Conservation (phyloP, 23 tunicate genomes). For the Styela clava region DNA sequence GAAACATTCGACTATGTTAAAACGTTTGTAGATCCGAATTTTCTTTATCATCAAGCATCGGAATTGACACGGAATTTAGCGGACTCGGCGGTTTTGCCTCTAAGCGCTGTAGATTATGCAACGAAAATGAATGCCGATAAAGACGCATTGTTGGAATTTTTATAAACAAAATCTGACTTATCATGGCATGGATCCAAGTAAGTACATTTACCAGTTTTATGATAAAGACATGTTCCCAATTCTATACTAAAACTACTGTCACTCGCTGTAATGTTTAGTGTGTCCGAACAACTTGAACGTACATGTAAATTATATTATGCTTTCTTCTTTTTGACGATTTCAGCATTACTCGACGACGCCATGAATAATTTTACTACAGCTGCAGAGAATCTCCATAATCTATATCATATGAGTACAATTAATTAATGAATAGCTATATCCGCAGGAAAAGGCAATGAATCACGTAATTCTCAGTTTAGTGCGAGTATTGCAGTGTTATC, state of each 20-base stretch:
- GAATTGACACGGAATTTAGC: conserved; percentile 54
- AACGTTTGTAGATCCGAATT: conserved; percentile 53
- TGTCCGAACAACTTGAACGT: too few relatives aligned
- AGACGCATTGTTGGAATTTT: background rate
- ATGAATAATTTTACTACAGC: conserved; percentile 4
- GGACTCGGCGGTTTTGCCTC: conserved; percentile 51
- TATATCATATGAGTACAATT: too few relatives aligned
- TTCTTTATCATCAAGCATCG: conserved; percentile 49
- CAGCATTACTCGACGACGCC: conserved; percentile 2
- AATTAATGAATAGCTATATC: too few relatives aligned
- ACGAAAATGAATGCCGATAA: conserved; percentile 20
- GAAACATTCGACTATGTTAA: conserved; percentile 55
- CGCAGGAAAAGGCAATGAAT: too few relatives aligned
- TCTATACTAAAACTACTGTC: background rate
- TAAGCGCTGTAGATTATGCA: conserved; percentile 38
- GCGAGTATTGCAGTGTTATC: too few relatives aligned
- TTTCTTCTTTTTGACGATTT: too few relatives aligned
- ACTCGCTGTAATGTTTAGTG: too few relatives aligned
- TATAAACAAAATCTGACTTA: conserved; percentile 28
- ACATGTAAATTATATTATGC: too few relatives aligned
- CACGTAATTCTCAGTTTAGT: too few relatives aligned
- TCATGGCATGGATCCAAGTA: conserved; percentile 56
- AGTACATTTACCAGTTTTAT: too few relatives aligned
- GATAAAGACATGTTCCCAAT: background rate
- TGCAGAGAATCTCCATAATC: conserved; percentile 16